phyloP scores from a whole-genome alignment of 2,888 invertebrate species.

The Coelogynopora nodosa region DNA sequence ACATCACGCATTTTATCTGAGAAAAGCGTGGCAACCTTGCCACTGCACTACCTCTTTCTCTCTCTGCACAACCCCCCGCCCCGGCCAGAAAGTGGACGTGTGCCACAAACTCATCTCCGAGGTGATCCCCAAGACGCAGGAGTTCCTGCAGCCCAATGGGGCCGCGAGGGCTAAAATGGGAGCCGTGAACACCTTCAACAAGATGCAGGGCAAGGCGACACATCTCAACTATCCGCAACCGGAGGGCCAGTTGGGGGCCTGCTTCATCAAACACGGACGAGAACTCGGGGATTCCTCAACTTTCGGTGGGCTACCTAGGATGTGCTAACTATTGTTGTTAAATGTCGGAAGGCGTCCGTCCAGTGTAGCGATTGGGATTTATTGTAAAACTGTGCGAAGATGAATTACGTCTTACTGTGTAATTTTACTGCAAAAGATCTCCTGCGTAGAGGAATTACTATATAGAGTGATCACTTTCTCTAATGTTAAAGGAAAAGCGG shows the following conservation, averaged over 20 bases:
- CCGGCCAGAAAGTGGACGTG: conserved; percentile 85
- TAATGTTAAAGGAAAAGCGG: too few relatives aligned
- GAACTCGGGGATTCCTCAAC: conserved; percentile 67
- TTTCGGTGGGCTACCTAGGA: conserved; percentile 61
- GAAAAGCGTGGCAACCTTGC: too few relatives aligned
- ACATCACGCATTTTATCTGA: too few relatives aligned
- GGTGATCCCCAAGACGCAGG: conserved; percentile 90
- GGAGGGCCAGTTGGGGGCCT: conserved; percentile 83
- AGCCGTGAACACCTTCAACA: conserved; percentile 71
- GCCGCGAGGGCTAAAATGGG: conserved; percentile 65
- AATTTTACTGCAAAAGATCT: too few relatives aligned
- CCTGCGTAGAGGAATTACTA: too few relatives aligned
- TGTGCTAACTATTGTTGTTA: too few relatives aligned
- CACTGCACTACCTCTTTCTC: background rate
- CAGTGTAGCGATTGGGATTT: background rate
- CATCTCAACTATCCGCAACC: conserved; percentile 96
- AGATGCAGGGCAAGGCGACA: conserved; percentile 91
- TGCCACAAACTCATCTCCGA: conserved; percentile 94
- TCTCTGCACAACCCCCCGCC: background rate
- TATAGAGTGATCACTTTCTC: too few relatives aligned
- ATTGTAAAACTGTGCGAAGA: too few relatives aligned
- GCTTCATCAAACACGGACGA: conserved; percentile 89
- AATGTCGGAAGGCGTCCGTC: background rate
- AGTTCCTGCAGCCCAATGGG: conserved; percentile 95
- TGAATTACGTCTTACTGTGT: background rate